Conservation (phyloP, 2,888 invertebrate species). For the Molorchus minor region DNA sequence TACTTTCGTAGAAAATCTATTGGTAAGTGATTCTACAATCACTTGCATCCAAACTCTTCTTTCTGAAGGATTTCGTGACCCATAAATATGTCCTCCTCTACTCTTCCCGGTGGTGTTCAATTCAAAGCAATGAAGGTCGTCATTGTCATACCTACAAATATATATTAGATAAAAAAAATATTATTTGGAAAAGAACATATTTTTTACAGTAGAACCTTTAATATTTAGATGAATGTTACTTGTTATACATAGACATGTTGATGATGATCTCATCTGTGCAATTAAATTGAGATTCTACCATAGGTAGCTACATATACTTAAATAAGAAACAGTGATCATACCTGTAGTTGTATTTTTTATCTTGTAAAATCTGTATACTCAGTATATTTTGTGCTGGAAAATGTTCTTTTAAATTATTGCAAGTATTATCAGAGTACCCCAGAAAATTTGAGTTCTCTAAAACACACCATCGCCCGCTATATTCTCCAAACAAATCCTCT, state of each 20-base stretch:
- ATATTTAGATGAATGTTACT: background rate
- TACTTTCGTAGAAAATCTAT: conserved; percentile 73
- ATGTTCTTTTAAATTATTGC: conserved; percentile 74
- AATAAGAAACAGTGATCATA: too few relatives aligned
- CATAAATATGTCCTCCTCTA: conserved; percentile 68
- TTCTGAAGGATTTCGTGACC: conserved; percentile 66
- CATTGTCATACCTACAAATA: conserved; percentile 62
- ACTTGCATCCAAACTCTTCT: conserved; percentile 81
- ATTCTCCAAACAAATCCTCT: conserved; percentile 79
- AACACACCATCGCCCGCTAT: conserved; percentile 77
- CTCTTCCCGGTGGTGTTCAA: conserved; percentile 65
- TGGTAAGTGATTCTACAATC: conserved; percentile 77
- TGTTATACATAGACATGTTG: too few relatives aligned
- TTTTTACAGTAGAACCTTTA: background rate
- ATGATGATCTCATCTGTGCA: too few relatives aligned
- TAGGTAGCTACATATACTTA: too few relatives aligned
- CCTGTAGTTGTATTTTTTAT: conserved; percentile 64
- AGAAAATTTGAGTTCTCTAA: conserved; percentile 76
- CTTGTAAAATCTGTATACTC: conserved; percentile 72
- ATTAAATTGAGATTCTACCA: too few relatives aligned
- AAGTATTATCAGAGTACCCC: conserved; percentile 78
- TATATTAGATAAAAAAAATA: background rate
- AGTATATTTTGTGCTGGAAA: conserved; percentile 73
- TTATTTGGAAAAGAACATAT: conserved; percentile 1
- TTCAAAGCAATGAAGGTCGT: conserved; percentile 73